Conservation (phyloP, 2,113 vertebrate species). For the Phyllopteryx taeniolatus region DNA sequence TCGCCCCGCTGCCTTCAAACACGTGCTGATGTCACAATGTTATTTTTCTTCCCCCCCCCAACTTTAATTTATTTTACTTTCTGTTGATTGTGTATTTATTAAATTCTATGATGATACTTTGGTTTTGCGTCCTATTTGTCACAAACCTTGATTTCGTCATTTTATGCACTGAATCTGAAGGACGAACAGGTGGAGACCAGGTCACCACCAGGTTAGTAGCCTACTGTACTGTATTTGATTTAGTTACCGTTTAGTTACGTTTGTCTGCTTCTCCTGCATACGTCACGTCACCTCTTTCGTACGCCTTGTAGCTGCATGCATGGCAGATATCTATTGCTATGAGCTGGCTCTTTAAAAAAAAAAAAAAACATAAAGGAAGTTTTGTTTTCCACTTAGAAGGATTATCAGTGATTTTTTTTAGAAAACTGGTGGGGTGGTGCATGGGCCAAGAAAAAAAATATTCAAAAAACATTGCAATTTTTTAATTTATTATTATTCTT, state of each 20-base stretch:
- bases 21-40: constrained; percentile 27
- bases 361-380: neutral
- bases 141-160: constrained; percentile 34
- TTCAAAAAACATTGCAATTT: neutral
- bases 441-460: neutral
- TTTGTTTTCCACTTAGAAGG: neutral
- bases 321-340: constrained; percentile 18
- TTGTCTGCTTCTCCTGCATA: constrained; percentile 45
- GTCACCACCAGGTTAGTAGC: constrained; percentile 63
- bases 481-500: neutral
- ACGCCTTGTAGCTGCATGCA: constrained; percentile 54
- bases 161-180: constrained; percentile 60
- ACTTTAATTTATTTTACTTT: constrained; percentile 32
- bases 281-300: constrained; percentile 9
- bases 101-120: constrained; percentile 61
- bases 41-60: constrained; percentile 12
- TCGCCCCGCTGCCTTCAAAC: constrained; percentile 46
- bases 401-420: too few relatives aligned
- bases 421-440: neutral
- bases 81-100: constrained; percentile 53
- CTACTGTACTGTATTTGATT: neutral
- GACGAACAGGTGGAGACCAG: constrained; percentile 61
- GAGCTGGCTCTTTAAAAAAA: constrained; percentile 22
- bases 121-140: constrained; percentile 62
- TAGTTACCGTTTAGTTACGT: constrained; percentile 17